Percentiles rank a stretch among this genome's conserved stretches.
phyloP scores from a whole-genome alignment of 2,797 vertebrate species.

The Sebastes trivittatus region DNA sequence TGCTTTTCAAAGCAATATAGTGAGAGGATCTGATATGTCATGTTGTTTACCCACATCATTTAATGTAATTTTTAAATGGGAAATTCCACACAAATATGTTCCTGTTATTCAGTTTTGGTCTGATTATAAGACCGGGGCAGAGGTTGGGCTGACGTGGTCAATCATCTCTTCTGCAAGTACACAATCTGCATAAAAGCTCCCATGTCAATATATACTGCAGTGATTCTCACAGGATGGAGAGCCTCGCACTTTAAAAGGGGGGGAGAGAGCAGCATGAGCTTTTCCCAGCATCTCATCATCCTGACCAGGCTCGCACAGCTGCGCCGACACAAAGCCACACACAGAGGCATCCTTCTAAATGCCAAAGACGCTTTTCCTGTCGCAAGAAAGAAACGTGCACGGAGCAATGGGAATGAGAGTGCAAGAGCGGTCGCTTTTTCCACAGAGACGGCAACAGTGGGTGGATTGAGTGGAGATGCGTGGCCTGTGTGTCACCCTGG shows the following conservation, averaged over 20 bases:
- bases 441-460: constrained; percentile 75
- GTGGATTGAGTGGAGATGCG: constrained; percentile 80
- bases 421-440: constrained; percentile 63
- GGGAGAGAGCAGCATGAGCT: constrained; percentile 14
- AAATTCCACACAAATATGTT: constrained; percentile 1
- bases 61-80: not conserved
- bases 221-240: constrained; percentile 37
- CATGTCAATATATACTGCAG: constrained; percentile 29
- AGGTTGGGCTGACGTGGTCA: not conserved
- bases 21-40: constrained; percentile 10
- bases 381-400: constrained; percentile 50
- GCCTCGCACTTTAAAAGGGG: constrained; percentile 4
- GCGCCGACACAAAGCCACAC: constrained; percentile 72
- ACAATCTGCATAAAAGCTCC: constrained; percentile 17
- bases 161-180: not conserved
- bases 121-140: not conserved
- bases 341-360: constrained; percentile 70
- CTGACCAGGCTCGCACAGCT: constrained; percentile 68
- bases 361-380: constrained; percentile 77
- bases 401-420: constrained; percentile 54
- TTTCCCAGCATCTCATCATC: constrained; percentile 64
- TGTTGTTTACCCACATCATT: not conserved
- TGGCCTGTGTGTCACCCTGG: constrained; percentile 82
- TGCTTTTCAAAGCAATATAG: not conserved
- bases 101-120: constrained; percentile 16